Conservation (phyloP, 2,888 invertebrate species). For the Imbricaverruca yamaguchii region DNA sequence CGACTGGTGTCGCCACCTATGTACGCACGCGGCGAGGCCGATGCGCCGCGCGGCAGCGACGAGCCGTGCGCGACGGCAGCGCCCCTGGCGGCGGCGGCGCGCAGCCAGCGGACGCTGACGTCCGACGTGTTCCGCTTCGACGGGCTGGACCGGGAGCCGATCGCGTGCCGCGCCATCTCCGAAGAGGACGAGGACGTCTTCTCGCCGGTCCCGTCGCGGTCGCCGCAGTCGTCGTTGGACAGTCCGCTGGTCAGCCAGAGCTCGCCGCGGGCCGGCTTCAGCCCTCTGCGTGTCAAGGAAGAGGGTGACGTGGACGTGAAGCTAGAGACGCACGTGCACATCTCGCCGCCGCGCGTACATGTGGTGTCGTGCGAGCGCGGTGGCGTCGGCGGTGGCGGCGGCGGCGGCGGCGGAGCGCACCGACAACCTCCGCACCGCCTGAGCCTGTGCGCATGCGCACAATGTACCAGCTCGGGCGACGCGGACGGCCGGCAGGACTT, state of each 20-base stretch:
- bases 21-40: slow-evolving; percentile 22
- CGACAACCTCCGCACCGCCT: neutral
- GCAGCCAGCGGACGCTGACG: slow-evolving; percentile 29
- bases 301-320: slow-evolving; percentile 39
- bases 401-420: neutral
- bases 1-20: neutral
- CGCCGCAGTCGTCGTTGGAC: slow-evolving; percentile 48
- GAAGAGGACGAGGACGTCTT: slow-evolving; percentile 52
- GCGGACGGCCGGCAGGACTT: slow-evolving; percentile 35
- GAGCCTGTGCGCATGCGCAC: slow-evolving; percentile 38
- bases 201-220: slow-evolving; percentile 44
- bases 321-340: slow-evolving; percentile 26
- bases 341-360: slow-evolving; percentile 24
- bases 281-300: slow-evolving; percentile 50
- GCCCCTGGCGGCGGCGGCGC: neutral
- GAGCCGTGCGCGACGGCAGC: neutral
- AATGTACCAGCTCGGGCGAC: slow-evolving; percentile 34
- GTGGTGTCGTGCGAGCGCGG: neutral
- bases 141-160: slow-evolving; percentile 40
- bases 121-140: slow-evolving; percentile 51
- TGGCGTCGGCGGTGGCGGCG: neutral
- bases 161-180: slow-evolving; percentile 39
- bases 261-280: slow-evolving; percentile 43
- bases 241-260: slow-evolving; percentile 50
- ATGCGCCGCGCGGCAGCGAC: slow-evolving; percentile 29